These are phyloP conservation scores for Cettia cetti DNA, from an alignment of 2,113 vertebrate genomes.

Conservation along the genomic window DNA sequence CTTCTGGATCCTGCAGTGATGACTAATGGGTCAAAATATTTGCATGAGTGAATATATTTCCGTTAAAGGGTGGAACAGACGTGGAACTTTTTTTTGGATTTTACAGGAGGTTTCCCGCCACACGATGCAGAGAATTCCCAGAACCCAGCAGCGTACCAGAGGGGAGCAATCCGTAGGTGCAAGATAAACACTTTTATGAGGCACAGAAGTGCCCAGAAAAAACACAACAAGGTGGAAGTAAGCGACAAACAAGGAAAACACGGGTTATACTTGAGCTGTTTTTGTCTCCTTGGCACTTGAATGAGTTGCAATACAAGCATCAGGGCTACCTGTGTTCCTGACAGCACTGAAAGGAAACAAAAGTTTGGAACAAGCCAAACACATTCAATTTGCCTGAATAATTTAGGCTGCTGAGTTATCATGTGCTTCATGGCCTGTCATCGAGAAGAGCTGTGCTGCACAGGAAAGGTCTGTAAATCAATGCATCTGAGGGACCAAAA, in stretches of 20 bases:
- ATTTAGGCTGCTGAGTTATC: conserved; percentile 53
- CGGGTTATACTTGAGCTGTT: not conserved
- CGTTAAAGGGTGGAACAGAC: not conserved
- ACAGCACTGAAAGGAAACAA: conserved; percentile 37
- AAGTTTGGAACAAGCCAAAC: conserved; percentile 51
- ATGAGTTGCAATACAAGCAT: not conserved
- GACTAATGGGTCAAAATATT: conserved; percentile 2
- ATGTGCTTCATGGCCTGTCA: conserved; percentile 15
- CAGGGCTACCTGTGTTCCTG: conserved; percentile 26
- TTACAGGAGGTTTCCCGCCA: not conserved
- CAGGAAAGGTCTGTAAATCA: conserved; percentile 38
- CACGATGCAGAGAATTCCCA: not conserved
- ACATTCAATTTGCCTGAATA: conserved; percentile 49
- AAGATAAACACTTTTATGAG: not conserved
- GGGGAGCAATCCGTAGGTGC: not conserved
- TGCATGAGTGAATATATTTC: not conserved
- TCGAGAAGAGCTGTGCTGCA: not conserved
- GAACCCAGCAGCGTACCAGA: not conserved
- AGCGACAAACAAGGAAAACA: not conserved
- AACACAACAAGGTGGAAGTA: not conserved
- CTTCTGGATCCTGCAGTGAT: not conserved
- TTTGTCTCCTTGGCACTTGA: not conserved
- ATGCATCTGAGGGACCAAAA: not conserved
- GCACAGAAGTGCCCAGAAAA: not conserved
- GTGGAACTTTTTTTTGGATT: not conserved